Evolutionary conservation across 2,888 invertebrate genomes (phyloP).

Genomic region (Ypsolopha scabrella): DNA sequence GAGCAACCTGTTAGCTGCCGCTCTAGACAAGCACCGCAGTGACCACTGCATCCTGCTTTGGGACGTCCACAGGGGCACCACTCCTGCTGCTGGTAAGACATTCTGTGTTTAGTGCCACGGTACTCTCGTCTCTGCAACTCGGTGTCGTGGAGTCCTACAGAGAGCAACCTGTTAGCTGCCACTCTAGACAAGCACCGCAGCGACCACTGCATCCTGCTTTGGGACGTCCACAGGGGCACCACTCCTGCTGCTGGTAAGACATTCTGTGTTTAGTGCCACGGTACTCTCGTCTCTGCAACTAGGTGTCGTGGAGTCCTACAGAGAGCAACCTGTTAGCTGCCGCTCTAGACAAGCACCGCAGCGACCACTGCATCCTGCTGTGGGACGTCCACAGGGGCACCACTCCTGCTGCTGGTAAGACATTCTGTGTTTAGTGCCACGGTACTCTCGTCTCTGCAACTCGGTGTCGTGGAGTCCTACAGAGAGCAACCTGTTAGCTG

Average conservation of each 20-base stretch:
- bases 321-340: conserved; percentile 87
- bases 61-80: conserved; percentile 77
- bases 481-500: conserved; percentile 85
- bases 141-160: conserved; percentile 88
- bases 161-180: conserved; percentile 84
- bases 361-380: conserved; percentile 88
- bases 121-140: conserved; percentile 74
- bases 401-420: conserved; percentile 7
- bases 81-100: conserved; percentile 7
- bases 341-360: conserved; percentile 90
- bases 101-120: too few relatives aligned
- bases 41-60: conserved; percentile 91
- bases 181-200: conserved; percentile 91
- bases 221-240: conserved; percentile 80
- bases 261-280: too few relatives aligned
- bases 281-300: conserved; percentile 72
- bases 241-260: conserved; percentile 8
- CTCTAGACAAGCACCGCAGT: conserved; percentile 89
- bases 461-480: conserved; percentile 89
- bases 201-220: conserved; percentile 89
- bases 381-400: conserved; percentile 83
- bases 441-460: too few relatives aligned
- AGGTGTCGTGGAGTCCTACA: conserved; percentile 87
- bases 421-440: too few relatives aligned
- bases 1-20: conserved; percentile 84